phyloP scores from a whole-genome alignment of 1,140 invertebrate species.

The Bombus pascuorum region DNA sequence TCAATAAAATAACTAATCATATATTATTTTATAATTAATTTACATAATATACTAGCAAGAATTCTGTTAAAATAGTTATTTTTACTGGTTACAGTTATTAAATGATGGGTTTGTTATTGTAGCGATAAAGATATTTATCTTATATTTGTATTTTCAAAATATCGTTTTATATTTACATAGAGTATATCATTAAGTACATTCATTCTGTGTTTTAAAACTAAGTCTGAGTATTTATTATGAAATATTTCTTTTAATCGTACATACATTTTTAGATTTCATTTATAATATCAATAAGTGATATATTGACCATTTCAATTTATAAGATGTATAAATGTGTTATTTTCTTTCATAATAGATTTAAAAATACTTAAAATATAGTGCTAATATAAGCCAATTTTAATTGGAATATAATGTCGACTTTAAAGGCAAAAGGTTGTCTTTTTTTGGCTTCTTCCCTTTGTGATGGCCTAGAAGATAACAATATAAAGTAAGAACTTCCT shows the following conservation, averaged over 20 bases:
- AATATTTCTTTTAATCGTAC: neutral
- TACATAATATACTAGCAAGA: neutral
- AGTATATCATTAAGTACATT: neutral
- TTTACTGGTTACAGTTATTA: neutral
- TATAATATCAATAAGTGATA: neutral
- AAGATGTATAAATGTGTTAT: neutral
- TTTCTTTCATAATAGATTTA: neutral
- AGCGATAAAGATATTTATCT: neutral
- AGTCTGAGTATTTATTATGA: neutral
- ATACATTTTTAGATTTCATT: neutral
- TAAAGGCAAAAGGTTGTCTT: slow-evolving; percentile 73
- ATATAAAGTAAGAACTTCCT: slow-evolving; percentile 76
- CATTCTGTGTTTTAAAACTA: neutral
- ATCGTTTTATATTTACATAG: too few species aligned
- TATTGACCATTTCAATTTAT: neutral
- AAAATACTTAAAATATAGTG: neutral
- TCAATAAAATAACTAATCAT: neutral
- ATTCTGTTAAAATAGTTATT: neutral
- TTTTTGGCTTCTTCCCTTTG: slow-evolving; percentile 83
- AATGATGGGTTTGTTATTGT: neutral
- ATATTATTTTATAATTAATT: neutral
- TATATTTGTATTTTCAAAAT: too few species aligned
- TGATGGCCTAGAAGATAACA: slow-evolving; percentile 84
- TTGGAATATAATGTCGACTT: slow-evolving; percentile 56
- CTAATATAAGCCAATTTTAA: slow-evolving; percentile 20